A percentile compares a stretch with the other conserved stretches of the same genome.
Evolutionary conservation across 2,888 invertebrate species (phyloP).

Genomic region (Lysandra coridon): DNA sequence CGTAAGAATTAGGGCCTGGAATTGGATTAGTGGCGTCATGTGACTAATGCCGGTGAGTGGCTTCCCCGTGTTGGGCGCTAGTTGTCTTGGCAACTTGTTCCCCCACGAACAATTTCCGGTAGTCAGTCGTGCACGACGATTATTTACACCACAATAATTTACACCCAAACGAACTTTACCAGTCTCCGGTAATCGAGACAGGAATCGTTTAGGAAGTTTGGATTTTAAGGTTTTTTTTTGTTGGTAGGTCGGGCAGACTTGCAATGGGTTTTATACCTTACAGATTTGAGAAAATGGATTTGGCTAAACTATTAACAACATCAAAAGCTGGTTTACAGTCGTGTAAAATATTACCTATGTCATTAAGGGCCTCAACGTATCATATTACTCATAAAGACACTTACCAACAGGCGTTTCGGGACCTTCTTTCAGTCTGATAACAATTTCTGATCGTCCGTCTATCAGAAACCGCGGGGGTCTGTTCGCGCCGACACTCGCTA

Average conservation of each 20-base stretch:
- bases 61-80: slow-evolving; percentile 66
- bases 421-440: slow-evolving; percentile 93
- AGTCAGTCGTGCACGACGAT: slow-evolving; percentile 48
- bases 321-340: too few relatives aligned
- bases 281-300: too few relatives aligned
- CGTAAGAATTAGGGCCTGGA: slow-evolving; percentile 10
- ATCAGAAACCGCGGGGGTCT: slow-evolving; percentile 93
- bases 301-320: too few relatives aligned
- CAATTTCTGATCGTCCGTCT: slow-evolving; percentile 94
- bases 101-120: slow-evolving; percentile 67
- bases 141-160: slow-evolving; percentile 36
- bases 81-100: slow-evolving; percentile 67
- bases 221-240: slow-evolving; percentile 23
- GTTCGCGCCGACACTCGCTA: slow-evolving; percentile 76
- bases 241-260: slow-evolving; percentile 8
- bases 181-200: slow-evolving; percentile 32
- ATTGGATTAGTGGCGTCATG: slow-evolving; percentile 31
- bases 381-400: slow-evolving; percentile 47
- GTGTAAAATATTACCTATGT: too few relatives aligned
- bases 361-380: too few relatives aligned
- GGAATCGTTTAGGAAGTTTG: neutral
- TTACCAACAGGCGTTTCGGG: slow-evolving; percentile 91
- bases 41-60: slow-evolving; percentile 47
- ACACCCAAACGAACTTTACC: slow-evolving; percentile 40
- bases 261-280: neutral